phyloP scores from a whole-genome alignment of 2,888 invertebrate genomes.

The Leuctra nigra region DNA sequence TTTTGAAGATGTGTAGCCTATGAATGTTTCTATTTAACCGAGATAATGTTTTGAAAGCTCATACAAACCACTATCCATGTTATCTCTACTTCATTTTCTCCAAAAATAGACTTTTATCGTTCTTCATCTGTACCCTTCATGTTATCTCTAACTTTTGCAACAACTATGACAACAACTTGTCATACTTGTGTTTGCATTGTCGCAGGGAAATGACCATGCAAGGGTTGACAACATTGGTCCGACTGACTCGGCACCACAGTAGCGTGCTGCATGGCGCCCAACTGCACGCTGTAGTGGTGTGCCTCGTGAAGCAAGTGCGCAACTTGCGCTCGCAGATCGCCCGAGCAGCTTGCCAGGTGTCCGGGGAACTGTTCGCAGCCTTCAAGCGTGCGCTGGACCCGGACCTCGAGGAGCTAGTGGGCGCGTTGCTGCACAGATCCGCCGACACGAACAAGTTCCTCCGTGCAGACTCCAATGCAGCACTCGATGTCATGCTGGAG shows the following conservation, averaged over 20 bases:
- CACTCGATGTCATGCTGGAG: slow-evolving; percentile 76
- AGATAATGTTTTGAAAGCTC: too few species aligned
- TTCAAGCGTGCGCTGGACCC: slow-evolving; percentile 53
- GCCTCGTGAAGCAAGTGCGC: slow-evolving; percentile 68
- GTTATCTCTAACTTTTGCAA: too few species aligned
- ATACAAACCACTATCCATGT: too few species aligned
- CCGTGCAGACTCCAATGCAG: slow-evolving; percentile 77
- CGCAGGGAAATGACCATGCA: slow-evolving; percentile 67
- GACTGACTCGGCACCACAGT: slow-evolving; percentile 59
- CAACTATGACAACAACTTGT: too few species aligned
- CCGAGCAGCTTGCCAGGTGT: slow-evolving; percentile 74
- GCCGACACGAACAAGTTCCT: slow-evolving; percentile 93
- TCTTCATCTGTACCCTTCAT: too few species aligned
- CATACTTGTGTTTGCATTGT: slow-evolving; percentile 26
- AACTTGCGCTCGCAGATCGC: slow-evolving; percentile 92
- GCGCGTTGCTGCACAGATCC: slow-evolving; percentile 74
- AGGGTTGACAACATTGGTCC: slow-evolving; percentile 60
- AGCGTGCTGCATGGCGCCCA: slow-evolving; percentile 52
- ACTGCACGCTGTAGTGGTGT: slow-evolving; percentile 58
- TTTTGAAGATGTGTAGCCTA: too few species aligned
- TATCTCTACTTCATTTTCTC: too few species aligned
- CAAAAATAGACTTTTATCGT: too few species aligned
- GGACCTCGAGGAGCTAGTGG: slow-evolving; percentile 81
- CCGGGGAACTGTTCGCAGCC: slow-evolving; percentile 69
- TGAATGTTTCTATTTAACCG: too few species aligned